These are phyloP conservation scores for Rhyacophila evoluta DNA, from an alignment of 2,888 invertebrate genomes.

Conservation along the genomic window DNA sequence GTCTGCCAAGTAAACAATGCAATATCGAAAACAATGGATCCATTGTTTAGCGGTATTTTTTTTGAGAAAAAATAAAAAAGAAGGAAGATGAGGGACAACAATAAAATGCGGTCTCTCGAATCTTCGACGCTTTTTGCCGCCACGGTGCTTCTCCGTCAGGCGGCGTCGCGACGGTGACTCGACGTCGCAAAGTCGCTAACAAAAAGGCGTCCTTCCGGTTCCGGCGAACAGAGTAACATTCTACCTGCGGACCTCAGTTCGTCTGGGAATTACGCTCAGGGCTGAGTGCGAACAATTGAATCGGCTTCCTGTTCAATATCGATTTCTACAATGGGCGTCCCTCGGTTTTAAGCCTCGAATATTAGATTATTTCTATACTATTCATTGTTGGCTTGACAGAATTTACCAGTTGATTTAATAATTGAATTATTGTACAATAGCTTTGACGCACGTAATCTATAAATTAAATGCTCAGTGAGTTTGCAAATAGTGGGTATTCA, in stretches of 20 bases:
- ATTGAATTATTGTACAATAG: no score
- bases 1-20: neutral
- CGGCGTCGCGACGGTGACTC: neutral
- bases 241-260: neutral
- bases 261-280: conserved; percentile 2
- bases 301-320: neutral
- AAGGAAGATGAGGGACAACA: neutral
- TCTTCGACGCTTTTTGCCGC: neutral
- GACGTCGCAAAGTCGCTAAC: conserved; percentile 13
- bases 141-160: neutral
- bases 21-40: neutral
- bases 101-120: conserved; percentile 9
- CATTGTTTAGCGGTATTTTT: neutral
- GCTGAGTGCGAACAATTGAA: conserved; percentile 24
- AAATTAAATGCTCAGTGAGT: no score
- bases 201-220: conserved; percentile 18
- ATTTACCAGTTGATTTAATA: no score
- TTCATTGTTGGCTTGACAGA: no score
- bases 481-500: no score
- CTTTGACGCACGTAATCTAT: no score
- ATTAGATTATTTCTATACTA: neutral
- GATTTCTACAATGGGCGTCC: neutral
- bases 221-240: neutral
- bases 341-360: neutral
- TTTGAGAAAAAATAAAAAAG: neutral